A percentile compares a stretch with the other conserved stretches of the same genome.
Conservation (phyloP, 2,113 vertebrate genomes). For the Campylomormyrus numenius region DNA sequence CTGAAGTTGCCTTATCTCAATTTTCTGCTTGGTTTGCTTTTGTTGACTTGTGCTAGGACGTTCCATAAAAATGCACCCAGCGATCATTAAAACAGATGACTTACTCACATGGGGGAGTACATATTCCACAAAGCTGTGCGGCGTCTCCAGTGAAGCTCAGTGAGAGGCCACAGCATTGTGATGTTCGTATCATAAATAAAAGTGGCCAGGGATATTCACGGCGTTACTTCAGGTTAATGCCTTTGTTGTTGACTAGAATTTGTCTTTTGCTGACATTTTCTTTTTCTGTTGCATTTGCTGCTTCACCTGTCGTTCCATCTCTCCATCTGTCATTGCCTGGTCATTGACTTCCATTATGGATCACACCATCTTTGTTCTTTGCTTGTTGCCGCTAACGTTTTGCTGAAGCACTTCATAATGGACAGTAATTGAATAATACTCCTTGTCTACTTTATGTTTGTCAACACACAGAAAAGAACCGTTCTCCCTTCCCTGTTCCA, state of each 20-base stretch:
- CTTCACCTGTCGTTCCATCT: not conserved
- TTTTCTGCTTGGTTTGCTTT: constrained; percentile 98
- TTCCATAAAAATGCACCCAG: constrained; percentile 67
- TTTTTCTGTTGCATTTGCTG: constrained; percentile 7
- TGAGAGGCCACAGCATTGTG: constrained; percentile 41
- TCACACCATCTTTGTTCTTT: not conserved
- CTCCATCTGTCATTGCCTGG: not conserved
- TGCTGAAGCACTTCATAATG: not conserved
- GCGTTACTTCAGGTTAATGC: not conserved
- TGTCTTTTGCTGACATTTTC: not conserved
- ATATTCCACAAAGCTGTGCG: constrained; percentile 26
- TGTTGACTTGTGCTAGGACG: constrained; percentile 96
- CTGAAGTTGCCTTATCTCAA: constrained; percentile 96
- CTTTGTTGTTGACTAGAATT: not conserved
- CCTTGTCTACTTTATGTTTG: not conserved
- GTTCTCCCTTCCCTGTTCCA: not conserved
- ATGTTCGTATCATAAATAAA: constrained; percentile 45
- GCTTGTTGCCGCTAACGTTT: not conserved
- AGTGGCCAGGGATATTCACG: not conserved
- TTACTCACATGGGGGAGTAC: constrained; percentile 42
- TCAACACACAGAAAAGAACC: not conserved
- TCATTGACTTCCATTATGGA: constrained; percentile 1
- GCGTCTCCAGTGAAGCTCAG: constrained; percentile 51
- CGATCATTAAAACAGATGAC: constrained; percentile 93
- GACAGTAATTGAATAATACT: not conserved